Evolutionary conservation across 30 jellyfish, hydroid and myxozoan genomes (phyloP).

Genomic region (Aurelia sp.): DNA sequence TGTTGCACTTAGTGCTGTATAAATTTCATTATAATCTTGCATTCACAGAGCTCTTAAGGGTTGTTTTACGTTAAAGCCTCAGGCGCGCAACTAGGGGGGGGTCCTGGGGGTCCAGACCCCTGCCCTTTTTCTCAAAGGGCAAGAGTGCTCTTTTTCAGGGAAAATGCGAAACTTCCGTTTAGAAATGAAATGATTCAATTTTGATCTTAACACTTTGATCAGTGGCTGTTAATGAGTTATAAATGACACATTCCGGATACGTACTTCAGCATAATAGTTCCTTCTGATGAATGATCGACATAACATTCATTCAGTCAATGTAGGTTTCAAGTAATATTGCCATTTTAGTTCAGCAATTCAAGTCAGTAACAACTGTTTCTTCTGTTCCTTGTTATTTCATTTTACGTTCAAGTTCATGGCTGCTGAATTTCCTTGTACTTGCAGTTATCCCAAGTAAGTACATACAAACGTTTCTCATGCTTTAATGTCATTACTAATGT

Average conservation of each 20-base stretch:
- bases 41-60: no score
- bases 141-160: background rate
- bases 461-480: no score
- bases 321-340: conserved; percentile 5
- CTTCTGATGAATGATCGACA: conserved; percentile 24
- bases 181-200: background rate
- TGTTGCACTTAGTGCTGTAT: no score
- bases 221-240: conserved; percentile 2
- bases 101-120: no score
- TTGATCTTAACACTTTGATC: no score
- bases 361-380: background rate
- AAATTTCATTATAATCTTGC: no score
- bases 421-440: conserved; percentile 2
- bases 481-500: no score
- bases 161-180: background rate
- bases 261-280: conserved; percentile 22
- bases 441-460: no score
- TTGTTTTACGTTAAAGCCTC: no score
- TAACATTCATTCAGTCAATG: conserved; percentile 14
- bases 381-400: background rate
- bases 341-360: conserved; percentile 9
- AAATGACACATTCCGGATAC: conserved; percentile 20
- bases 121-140: background rate
- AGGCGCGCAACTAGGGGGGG: background rate
- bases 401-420: conserved; percentile 33